Evolutionary conservation across 2,888 invertebrate genomes (phyloP), one percentile per base, ranked within the genome.

Genomic region (Archips crataeganus): DNA sequence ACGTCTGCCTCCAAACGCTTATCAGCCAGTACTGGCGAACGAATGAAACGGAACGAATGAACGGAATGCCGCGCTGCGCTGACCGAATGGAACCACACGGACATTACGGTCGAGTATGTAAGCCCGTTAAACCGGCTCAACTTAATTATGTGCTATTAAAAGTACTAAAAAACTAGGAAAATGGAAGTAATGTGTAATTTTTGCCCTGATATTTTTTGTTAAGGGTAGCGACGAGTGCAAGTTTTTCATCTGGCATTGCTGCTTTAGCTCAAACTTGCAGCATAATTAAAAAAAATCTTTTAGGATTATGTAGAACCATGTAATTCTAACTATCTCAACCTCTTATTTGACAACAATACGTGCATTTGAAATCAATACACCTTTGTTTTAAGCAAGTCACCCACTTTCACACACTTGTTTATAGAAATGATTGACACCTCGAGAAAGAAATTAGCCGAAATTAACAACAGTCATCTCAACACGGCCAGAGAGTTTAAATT

Each of bases 11-110:
- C 62, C 68, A 49, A 78, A 76, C 87, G 86, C 88, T 90, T 92
- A 92, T 92, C 92, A 90, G 82, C 81, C 85, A 84, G 88, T 89
- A 93, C 93, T 93, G 85, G 81, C 65, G 85, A 79, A 60, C 76
- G 78, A 81, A 77, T 75, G 87, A 85, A 81, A 79, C 79, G 79
- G 84, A 87, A 85, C 83, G 87, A 85, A 83, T 79, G 85, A 86
- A 74, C 80, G 85, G 82, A 81, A 84, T 84, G 82, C 79, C 76
- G 80, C 62, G 70, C 68, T 59, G 80, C 62, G 70, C 68, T 59
- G 77, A 76, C 74, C 75, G 77, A 79, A 78, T 74, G 77, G 76
- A 76, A 76, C 77, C 63, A 79, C 80, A 70, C 74, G 75, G 75
- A 77, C 73, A 75, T 74, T 45, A 68, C 75, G 69, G 75, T 64